Evolutionary conservation across 2,888 invertebrate genomes (phyloP).

Genomic region (Ceramica pisi): DNA sequence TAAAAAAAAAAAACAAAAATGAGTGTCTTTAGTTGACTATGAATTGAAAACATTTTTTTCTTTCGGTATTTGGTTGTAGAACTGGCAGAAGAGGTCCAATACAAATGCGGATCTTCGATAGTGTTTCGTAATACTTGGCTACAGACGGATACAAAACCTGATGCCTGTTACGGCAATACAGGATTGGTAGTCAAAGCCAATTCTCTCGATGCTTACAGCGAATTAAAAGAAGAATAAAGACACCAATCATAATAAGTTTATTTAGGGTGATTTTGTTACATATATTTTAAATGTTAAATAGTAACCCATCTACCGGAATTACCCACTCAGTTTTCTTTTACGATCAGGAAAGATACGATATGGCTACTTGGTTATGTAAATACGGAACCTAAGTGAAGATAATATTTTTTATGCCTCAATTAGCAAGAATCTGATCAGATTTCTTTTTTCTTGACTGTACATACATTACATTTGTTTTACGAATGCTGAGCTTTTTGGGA

Average conservation of each 20-base stretch:
- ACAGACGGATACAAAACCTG: background rate
- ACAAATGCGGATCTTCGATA: background rate
- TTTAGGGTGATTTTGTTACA: background rate
- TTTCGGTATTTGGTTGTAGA: background rate
- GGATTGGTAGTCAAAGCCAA: conserved; percentile 5
- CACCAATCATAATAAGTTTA: background rate
- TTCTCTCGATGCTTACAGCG: background rate
- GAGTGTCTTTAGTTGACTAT: background rate
- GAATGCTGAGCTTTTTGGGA: background rate
- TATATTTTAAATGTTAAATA: background rate
- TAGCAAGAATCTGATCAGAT: background rate
- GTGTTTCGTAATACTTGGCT: conserved; percentile 17
- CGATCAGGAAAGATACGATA: background rate
- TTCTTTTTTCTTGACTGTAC: background rate
- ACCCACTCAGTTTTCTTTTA: background rate
- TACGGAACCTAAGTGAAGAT: background rate
- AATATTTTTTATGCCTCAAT: background rate
- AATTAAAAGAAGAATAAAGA: background rate
- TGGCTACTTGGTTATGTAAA: background rate
- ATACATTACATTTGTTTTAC: background rate
- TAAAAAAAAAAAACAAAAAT: too few relatives aligned
- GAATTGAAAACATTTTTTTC: background rate
- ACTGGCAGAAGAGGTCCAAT: background rate
- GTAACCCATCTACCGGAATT: background rate
- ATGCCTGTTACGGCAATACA: background rate